Conservation (phyloP, 2,113 vertebrate genomes). For the Fulmarus glacialis region DNA sequence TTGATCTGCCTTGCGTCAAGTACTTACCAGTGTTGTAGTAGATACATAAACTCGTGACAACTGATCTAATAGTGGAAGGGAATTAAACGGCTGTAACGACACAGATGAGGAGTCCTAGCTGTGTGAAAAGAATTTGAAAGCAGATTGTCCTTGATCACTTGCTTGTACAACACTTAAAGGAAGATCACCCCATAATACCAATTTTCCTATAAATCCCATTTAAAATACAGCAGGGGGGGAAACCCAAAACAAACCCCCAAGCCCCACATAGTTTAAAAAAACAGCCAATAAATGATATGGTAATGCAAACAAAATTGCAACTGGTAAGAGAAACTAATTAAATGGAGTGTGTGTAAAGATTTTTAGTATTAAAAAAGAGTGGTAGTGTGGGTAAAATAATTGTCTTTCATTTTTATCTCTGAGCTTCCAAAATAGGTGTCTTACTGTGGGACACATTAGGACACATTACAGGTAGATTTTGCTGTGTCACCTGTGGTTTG, state of each 20-base stretch:
- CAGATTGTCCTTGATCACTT: not conserved
- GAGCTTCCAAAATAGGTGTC: not conserved
- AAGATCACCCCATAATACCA: not conserved
- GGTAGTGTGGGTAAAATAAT: not conserved
- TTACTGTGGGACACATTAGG: not conserved
- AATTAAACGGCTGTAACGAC: not conserved
- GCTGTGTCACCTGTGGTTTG: not conserved
- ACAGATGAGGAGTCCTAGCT: not conserved
- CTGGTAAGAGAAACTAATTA: not conserved
- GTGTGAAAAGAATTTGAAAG: not conserved
- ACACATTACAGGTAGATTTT: not conserved
- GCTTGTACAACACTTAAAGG: not conserved
- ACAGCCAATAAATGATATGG: not conserved
- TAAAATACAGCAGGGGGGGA: not conserved
- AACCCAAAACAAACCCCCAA: not conserved
- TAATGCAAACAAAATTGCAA: not conserved
- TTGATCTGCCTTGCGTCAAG: not conserved
- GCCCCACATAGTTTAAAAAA: fast-evolving
- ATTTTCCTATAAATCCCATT: not conserved
- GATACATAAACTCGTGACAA: not conserved
- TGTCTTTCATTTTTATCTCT: not conserved
- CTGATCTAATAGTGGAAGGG: not conserved
- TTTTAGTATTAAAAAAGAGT: not conserved
- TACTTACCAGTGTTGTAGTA: not conserved
- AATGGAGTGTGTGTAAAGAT: not conserved